phyloP scores from a whole-genome alignment of 2,888 invertebrate species.

The Psylliodes chrysocephalus region DNA sequence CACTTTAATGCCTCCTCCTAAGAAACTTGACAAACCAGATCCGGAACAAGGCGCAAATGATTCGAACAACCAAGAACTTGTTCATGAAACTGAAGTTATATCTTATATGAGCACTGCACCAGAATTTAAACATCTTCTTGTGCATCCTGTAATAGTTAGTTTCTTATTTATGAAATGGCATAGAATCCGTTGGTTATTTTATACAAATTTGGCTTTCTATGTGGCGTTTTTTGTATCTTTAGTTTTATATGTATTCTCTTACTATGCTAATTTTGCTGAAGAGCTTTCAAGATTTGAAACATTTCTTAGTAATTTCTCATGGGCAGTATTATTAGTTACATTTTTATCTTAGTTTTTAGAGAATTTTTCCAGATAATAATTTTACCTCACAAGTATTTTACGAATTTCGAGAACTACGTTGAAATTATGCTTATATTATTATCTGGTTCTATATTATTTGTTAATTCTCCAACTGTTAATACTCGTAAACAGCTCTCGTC shows the following conservation, averaged over 20 bases:
- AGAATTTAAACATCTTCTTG: conserved; percentile 75
- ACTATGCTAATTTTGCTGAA: conserved; percentile 68
- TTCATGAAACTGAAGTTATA: conserved; percentile 80
- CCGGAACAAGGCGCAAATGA: conserved; percentile 69
- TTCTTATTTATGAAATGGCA: conserved; percentile 86
- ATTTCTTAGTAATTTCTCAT: conserved; percentile 47
- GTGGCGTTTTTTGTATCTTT: conserved; percentile 75
- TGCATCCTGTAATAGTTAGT: conserved; percentile 82
- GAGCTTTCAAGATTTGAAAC: conserved; percentile 50
- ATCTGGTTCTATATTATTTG: conserved; percentile 71
- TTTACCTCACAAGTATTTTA: conserved; percentile 74
- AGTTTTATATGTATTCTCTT: conserved; percentile 75
- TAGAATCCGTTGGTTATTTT: conserved; percentile 78
- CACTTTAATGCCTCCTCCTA: conserved; percentile 56
- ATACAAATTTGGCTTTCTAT: conserved; percentile 78
- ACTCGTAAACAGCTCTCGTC: conserved; percentile 76
- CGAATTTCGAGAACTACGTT: conserved; percentile 78
- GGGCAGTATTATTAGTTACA: conserved; percentile 68
- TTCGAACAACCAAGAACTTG: conserved; percentile 58
- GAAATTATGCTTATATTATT: conserved; percentile 76
- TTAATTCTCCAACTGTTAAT: conserved; percentile 63
- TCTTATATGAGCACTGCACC: conserved; percentile 76
- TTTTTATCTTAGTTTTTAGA: conserved; percentile 71
- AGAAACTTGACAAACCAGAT: conserved; percentile 30
- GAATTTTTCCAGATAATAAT: conserved; percentile 79